Percentiles rank a stretch among this genome's conserved stretches.
Conservation (phyloP, 2,113 vertebrate species). For the Hemibagrus wyckioides region DNA sequence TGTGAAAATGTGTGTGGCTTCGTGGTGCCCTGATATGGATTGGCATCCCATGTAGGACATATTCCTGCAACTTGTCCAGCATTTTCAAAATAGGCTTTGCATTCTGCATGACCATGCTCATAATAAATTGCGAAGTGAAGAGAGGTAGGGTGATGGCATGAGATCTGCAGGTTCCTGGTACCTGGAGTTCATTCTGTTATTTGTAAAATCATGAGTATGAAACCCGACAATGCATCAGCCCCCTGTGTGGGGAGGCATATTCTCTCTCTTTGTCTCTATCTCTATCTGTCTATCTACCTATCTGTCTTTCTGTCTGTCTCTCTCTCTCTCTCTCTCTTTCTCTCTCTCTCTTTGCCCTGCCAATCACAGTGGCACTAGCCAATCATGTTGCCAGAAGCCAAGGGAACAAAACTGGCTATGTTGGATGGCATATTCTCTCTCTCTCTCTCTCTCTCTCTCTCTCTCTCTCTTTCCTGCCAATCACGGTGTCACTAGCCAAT, state of each 20-base stretch:
- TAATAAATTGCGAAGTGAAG: neutral
- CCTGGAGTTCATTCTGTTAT: neutral
- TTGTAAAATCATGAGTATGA: neutral
- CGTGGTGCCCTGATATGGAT: neutral
- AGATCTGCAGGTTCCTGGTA: neutral
- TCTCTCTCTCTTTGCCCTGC: neutral
- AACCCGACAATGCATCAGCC: neutral
- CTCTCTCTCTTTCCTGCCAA: neutral
- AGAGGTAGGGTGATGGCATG: neutral
- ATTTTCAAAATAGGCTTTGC: neutral
- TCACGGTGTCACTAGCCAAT: neutral
- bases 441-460: neutral
- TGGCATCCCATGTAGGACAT: neutral
- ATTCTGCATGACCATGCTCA: neutral
- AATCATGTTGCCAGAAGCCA: neutral
- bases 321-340: neutral
- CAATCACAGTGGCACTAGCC: neutral
- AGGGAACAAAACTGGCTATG: neutral
- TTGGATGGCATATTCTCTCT: neutral
- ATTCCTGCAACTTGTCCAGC: neutral
- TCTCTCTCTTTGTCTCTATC: neutral
- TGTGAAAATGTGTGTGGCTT: neutral
- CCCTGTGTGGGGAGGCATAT: neutral
- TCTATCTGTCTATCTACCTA: too few species aligned
- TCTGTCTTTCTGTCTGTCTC: neutral